phyloP scores from a whole-genome alignment of 2,797 vertebrate genomes.

The Pantherophis alleghaniensis region DNA sequence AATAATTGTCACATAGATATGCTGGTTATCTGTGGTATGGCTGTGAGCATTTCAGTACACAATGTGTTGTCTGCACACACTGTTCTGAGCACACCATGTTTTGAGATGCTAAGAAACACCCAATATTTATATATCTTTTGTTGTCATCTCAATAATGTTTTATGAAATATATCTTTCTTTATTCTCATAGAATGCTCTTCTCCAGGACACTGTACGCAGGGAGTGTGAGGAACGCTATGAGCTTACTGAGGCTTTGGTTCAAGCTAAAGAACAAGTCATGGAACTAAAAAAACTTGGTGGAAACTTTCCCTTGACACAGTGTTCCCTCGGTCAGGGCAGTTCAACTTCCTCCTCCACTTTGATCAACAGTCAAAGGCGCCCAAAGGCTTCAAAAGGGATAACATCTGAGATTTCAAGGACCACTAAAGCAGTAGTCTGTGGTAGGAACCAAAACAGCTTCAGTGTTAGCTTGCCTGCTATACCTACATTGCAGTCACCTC shows the following conservation, averaged over 20 bases:
- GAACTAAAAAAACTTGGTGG: conserved; percentile 61
- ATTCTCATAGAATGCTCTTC: conserved; percentile 77
- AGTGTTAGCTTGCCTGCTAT: conserved; percentile 29
- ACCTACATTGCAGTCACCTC: conserved; percentile 59
- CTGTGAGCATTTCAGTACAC: not conserved
- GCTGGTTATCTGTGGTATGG: not conserved
- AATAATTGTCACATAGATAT: not conserved
- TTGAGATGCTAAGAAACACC: rapidly evolving
- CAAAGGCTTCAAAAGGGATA: conserved; percentile 31
- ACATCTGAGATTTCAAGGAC: conserved; percentile 27
- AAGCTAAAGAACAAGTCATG: conserved; percentile 79
- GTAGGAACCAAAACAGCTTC: conserved; percentile 30
- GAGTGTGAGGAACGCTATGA: conserved; percentile 90
- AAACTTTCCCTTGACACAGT: conserved; percentile 46
- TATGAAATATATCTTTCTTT: conserved; percentile 30
- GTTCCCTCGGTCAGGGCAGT: conserved; percentile 58
- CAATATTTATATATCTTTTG: not conserved
- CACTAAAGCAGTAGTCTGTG: not conserved
- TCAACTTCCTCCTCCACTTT: conserved; percentile 46
- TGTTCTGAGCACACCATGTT: not conserved
- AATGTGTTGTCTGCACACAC: not conserved
- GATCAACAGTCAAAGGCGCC: conserved; percentile 24
- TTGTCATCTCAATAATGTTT: not conserved
- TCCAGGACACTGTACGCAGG: conserved; percentile 86
- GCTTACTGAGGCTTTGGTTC: conserved; percentile 82